Evolutionary conservation across 2,888 invertebrate genomes (phyloP), one percentile per base, ranked within the genome.

Genomic region (Drosophila dives): DNA sequence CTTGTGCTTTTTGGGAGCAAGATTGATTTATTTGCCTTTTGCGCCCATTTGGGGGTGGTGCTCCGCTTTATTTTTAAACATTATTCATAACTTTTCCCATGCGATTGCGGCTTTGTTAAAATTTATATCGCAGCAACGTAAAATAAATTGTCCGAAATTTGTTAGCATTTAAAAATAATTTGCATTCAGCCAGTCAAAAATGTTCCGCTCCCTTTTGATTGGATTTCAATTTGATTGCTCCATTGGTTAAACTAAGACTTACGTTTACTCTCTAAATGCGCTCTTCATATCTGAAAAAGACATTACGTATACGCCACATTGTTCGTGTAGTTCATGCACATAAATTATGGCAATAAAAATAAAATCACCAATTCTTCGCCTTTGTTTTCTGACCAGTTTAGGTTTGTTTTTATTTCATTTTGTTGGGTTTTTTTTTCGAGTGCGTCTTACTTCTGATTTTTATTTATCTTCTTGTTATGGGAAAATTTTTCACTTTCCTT

Each of bases 131-230:
- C 67, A 66, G 66, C 53, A 73, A 69, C 70, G 45, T 58, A 36
- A 82, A 81, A 81, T 83, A 89, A 86, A 86, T 89, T 89, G 86
- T 55, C 54, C 77, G 83, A 87, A 85, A 87, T 87, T 87, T 88
- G 89, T 87, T 77, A 86, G 90, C 90, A 90, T 87, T 87, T 87
- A 86, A 87, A 86, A 86, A 83, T 86, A 86, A 90, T 88, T 90
- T 87, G 86, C 80, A 75, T 83, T 68, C 55, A 72, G 42, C 26
- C 50, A 53, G 40, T 15, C 50, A 40, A 64, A 64, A 65, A 42
- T 51, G 49, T 48, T 34, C 54, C 8, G 40, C 48, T 38, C 17
- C 29, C 32, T 45, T 45, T 58, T 59, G 64, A 78, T 84, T 81
- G 69, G 64, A 56, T 45, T 73, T 23, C 33, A 54, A 64, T 62